Evolutionary conservation across 1,140 invertebrate species (phyloP).

Genomic region (Kradibia gibbosae): DNA sequence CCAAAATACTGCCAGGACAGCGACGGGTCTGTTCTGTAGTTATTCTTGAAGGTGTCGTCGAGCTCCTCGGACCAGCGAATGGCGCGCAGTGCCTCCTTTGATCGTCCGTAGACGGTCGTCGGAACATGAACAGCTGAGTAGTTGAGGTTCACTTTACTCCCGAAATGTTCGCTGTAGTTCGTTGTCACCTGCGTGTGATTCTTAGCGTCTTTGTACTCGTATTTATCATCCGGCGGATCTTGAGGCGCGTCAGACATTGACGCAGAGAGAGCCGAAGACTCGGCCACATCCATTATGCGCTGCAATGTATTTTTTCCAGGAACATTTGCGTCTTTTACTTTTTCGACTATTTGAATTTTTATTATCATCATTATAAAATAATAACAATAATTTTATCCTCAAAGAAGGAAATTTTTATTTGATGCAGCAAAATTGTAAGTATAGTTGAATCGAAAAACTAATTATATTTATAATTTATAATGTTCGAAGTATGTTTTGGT

Average conservation of each 20-base stretch:
- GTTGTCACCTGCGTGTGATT: constrained; percentile 75
- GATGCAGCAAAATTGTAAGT: no score
- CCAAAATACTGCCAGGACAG: constrained; percentile 98
- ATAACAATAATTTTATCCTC: no score
- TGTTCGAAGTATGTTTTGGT: no score
- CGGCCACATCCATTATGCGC: constrained; percentile 87
- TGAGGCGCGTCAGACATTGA: constrained; percentile 5
- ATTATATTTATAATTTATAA: no score
- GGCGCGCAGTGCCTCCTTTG: constrained; percentile 64
- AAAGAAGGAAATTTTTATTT: no score
- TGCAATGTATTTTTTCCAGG: constrained; percentile 55
- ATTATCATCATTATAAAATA: no score
- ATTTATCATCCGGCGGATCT: constrained; percentile 70
- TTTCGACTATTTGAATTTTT: no score
- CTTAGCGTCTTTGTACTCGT: constrained; percentile 83
- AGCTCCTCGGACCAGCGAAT: constrained; percentile 85
- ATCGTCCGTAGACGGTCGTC: constrained; percentile 93
- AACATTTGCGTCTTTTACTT: no score
- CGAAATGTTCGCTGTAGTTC: constrained; percentile 83
- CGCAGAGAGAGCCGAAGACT: constrained; percentile 79
- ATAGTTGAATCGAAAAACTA: no score
- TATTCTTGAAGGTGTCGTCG: constrained; percentile 88
- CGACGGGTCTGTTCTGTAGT: constrained; percentile 89
- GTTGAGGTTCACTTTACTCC: constrained; percentile 85
- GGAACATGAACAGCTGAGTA: constrained; percentile 95